Conservation (phyloP, 2,888 invertebrate genomes). For the Caenorhabditis imperialis region DNA sequence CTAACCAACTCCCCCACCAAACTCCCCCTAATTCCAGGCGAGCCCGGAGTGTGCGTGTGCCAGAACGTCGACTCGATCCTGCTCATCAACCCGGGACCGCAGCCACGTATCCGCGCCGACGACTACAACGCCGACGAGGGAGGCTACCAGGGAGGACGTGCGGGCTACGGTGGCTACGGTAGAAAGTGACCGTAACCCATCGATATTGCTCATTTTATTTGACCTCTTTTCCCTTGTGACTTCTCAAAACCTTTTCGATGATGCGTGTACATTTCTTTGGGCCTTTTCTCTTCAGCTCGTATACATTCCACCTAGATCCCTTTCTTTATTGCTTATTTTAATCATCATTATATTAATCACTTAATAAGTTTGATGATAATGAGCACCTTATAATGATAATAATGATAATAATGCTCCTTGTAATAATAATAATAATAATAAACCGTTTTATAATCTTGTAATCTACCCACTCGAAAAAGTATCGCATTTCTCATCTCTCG, state of each 20-base stretch:
- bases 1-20: neutral
- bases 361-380: too few species aligned
- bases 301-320: constrained; percentile 17
- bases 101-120: constrained; percentile 71
- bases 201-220: neutral
- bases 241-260: constrained; percentile 25
- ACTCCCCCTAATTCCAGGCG: constrained; percentile 59
- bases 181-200: constrained; percentile 25
- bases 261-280: constrained; percentile 32
- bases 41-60: constrained; percentile 77
- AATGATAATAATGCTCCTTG: neutral
- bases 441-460: neutral
- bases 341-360: neutral
- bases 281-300: neutral
- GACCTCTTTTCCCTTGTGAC: constrained; percentile 29
- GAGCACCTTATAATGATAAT: neutral
- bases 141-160: constrained; percentile 22
- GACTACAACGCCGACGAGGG: constrained; percentile 56
- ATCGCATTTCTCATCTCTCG: too few species aligned
- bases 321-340: neutral
- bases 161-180: constrained; percentile 47
- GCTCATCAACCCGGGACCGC: constrained; percentile 75
- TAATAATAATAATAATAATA: neutral
- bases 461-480: too few species aligned
- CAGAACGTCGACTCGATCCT: constrained; percentile 78